Base-by-base conservation (phyloP, 2,888 invertebrate genomes). In the Phorcus lineatus region DNA sequence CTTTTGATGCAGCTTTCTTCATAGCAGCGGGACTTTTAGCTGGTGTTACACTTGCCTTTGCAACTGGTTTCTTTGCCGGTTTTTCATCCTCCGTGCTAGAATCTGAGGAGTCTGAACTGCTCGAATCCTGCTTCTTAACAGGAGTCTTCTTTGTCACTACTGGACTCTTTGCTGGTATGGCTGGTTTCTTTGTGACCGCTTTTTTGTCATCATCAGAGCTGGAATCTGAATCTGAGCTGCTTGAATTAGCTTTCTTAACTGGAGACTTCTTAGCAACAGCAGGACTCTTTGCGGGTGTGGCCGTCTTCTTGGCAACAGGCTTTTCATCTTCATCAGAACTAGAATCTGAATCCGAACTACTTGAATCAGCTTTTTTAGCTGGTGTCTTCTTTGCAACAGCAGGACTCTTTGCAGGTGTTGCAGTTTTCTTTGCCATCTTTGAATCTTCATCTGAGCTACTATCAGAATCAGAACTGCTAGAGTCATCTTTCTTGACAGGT, bases 311-410 rank as follows among this genome's bases (percentile, higher is more conserved):
- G 0, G 76, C 13, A 22, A 77, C 19, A 22, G 81, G 83, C 62
- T 79, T 66, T 0, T 31, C 36, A 17, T 82, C 82, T 66, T 81
- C 83, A 28, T 82, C 82, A 11, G 82, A 81, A 78, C 82, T 83
- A 55, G 87, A 88, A 70, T 88, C 88, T 28, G 88, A 86, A 83
- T 86, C 86, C n/a, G 88, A 86, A 67, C 87, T 87, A 62, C 79
- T 80, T 11, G 55, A 66, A 1, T 79, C 67, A 2, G 80, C 54
- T 16, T 79, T 80, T n/a, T 62, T 79, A 76, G 76, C 57, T 3
- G 78, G 79, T 67, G 57, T 74, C 17, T 31, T 47, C 47, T 57
- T 57, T 13, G 19, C 75, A 13, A 74, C 52, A 19, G 80, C 78
- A 57, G 53, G 54, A 53, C 67, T 55, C 55, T 79, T 79, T 1